These are phyloP conservation scores for Carcharodon carcharias DNA, from an alignment of 2,797 vertebrate species.

Conservation along the genomic window DNA sequence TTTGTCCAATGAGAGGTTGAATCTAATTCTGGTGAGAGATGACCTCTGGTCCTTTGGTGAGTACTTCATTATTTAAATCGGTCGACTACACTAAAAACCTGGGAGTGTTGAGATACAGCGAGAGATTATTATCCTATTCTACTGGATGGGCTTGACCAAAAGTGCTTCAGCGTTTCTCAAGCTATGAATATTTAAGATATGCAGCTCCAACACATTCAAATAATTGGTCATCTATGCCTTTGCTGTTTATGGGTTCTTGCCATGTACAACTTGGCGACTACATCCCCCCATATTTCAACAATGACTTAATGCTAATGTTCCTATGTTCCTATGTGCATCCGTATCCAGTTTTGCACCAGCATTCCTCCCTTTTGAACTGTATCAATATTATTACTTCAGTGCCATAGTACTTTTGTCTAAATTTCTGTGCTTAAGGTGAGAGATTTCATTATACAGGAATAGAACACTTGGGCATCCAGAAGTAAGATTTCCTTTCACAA, in stretches of 20 bases:
- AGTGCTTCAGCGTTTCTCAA: background rate
- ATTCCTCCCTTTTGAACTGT: background rate
- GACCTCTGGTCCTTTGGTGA: conserved; percentile 55
- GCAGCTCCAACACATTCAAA: background rate
- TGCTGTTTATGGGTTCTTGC: background rate
- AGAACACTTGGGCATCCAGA: background rate
- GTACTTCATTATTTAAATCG: conserved; percentile 20
- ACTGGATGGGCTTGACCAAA: background rate
- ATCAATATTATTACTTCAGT: background rate
- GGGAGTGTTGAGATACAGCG: background rate
- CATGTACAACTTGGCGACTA: background rate
- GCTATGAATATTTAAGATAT: background rate
- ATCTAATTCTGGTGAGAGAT: conserved; percentile 58
- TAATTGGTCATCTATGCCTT: background rate
- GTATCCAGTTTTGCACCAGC: background rate
- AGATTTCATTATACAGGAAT: background rate
- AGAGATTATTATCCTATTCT: background rate
- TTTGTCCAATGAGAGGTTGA: conserved; percentile 43
- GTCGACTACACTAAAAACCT: background rate
- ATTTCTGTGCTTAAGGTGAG: background rate
- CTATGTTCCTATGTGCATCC: background rate
- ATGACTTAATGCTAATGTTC: background rate
- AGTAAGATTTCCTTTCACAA: background rate
- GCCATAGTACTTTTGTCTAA: background rate
- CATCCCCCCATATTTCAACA: background rate